phyloP scores from a whole-genome alignment of 1,140 invertebrate genomes.

The Drosophila kikkawai region DNA sequence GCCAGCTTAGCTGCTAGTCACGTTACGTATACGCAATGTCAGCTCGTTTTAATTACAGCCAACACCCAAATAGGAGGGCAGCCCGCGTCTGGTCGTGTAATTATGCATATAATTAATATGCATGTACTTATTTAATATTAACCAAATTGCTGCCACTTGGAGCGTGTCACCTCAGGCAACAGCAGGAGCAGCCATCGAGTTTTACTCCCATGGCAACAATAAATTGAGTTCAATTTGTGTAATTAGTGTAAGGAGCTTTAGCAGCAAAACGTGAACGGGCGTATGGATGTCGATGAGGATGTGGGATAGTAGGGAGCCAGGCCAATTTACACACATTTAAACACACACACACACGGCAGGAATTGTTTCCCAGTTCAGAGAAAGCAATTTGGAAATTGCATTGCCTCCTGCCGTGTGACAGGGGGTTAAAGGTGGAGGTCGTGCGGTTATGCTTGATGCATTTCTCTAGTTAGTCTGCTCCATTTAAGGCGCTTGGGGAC shows the following conservation, averaged over 20 bases:
- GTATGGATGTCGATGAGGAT: neutral
- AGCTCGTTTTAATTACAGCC: slow-evolving; percentile 65
- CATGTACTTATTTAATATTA: slow-evolving; percentile 77
- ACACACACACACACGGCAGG: slow-evolving; percentile 22
- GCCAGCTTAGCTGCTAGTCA: slow-evolving; percentile 42
- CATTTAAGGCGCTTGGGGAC: slow-evolving; percentile 28
- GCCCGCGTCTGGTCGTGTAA: slow-evolving; percentile 56
- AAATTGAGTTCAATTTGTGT: slow-evolving; percentile 77
- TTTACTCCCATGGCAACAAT: slow-evolving; percentile 46
- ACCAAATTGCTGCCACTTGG: slow-evolving; percentile 73
- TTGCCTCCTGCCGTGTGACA: slow-evolving; percentile 4
- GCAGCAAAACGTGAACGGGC: slow-evolving; percentile 16
- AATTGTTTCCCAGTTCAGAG: slow-evolving; percentile 40
- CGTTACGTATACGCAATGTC: slow-evolving; percentile 68
- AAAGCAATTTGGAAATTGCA: slow-evolving; percentile 54
- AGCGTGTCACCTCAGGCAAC: slow-evolving; percentile 37
- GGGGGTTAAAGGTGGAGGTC: slow-evolving; percentile 4
- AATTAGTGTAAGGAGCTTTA: slow-evolving; percentile 74
- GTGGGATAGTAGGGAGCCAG: slow-evolving; percentile 1
- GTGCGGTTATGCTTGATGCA: slow-evolving; percentile 44
- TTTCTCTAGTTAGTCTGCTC: slow-evolving; percentile 34
- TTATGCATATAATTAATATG: slow-evolving; percentile 82
- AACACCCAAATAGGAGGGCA: slow-evolving; percentile 28
- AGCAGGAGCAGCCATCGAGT: slow-evolving; percentile 14
- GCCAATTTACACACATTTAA: slow-evolving; percentile 36